These are phyloP conservation scores for Ranitomeya imitator DNA, from an alignment of 2,113 vertebrate genomes.

Conservation along the genomic window DNA sequence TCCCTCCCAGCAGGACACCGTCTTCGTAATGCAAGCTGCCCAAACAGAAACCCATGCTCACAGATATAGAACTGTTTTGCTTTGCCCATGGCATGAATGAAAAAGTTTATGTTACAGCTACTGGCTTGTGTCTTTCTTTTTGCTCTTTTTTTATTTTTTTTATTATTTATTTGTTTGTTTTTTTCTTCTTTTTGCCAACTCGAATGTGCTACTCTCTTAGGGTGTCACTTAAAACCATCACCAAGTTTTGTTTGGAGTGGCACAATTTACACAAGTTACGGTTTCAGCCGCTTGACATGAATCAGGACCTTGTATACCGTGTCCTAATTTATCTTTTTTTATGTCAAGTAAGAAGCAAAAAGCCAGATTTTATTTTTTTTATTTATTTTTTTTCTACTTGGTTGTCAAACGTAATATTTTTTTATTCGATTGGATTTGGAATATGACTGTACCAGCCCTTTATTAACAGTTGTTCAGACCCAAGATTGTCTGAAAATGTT, in stretches of 20 bases:
- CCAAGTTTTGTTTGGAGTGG: constrained; percentile 71
- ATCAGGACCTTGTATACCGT: constrained; percentile 76
- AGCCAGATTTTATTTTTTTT: background rate
- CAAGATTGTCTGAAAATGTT: background rate
- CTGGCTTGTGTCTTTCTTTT: constrained; percentile 76
- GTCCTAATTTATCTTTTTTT: constrained; percentile 6
- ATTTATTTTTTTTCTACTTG: background rate
- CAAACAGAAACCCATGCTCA: constrained; percentile 65
- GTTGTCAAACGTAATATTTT: background rate
- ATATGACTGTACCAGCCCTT: background rate
- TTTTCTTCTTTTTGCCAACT: constrained; percentile 79
- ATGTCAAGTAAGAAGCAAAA: background rate
- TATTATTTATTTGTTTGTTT: too few relatives aligned
- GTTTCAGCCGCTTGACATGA: constrained; percentile 73
- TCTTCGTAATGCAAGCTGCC: constrained; percentile 58
- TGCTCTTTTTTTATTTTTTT: constrained; percentile 20
- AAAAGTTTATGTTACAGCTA: constrained; percentile 67
- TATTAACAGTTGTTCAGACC: background rate
- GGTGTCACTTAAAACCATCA: constrained; percentile 74
- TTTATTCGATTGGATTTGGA: background rate
- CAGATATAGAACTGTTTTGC: constrained; percentile 69
- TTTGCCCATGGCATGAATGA: constrained; percentile 72
- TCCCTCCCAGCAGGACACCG: constrained; percentile 55
- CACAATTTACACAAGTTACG: constrained; percentile 65
- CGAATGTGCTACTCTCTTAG: constrained; percentile 78